Evolutionary conservation across 2,113 vertebrate genomes (phyloP).

Genomic region (Salminus brasiliensis): DNA sequence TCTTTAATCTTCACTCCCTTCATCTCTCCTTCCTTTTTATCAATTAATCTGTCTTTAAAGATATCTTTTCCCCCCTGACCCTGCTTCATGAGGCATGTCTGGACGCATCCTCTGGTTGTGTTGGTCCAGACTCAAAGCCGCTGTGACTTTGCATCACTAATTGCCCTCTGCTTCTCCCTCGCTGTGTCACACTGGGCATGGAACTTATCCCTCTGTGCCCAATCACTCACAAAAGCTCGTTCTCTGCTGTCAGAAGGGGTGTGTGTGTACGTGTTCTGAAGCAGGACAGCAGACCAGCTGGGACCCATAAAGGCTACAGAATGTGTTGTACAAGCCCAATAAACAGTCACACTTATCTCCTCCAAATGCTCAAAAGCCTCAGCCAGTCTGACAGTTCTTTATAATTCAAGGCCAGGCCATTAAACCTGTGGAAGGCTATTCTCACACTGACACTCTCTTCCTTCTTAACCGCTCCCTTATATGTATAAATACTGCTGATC

Average conservation of each 20-base stretch:
- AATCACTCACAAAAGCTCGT: neutral
- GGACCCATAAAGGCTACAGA: neutral
- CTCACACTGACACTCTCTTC: neutral
- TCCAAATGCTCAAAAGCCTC: neutral
- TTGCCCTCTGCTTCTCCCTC: neutral
- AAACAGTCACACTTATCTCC: slow-evolving; percentile 6
- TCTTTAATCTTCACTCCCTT: slow-evolving; percentile 45
- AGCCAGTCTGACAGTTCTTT: neutral
- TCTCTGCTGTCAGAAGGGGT: slow-evolving; percentile 7
- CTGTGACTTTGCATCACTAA: slow-evolving; percentile 7
- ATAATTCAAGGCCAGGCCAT: neutral
- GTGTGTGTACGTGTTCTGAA: neutral
- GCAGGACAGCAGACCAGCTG: neutral
- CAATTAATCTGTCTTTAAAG: slow-evolving; percentile 40
- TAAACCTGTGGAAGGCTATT: neutral
- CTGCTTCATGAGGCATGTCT: slow-evolving; percentile 26
- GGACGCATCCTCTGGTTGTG: slow-evolving; percentile 3
- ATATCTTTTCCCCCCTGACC: neutral
- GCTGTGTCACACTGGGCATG: slow-evolving; percentile 9
- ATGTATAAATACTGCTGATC: too few species aligned
- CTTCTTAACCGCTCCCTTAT: neutral
- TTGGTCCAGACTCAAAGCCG: slow-evolving; percentile 27
- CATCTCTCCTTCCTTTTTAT: slow-evolving; percentile 20
- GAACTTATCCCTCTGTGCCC: neutral
- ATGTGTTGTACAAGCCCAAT: neutral